phyloP scores from a whole-genome alignment of 2,888 invertebrate genomes.

The Electrophaes corylata region DNA sequence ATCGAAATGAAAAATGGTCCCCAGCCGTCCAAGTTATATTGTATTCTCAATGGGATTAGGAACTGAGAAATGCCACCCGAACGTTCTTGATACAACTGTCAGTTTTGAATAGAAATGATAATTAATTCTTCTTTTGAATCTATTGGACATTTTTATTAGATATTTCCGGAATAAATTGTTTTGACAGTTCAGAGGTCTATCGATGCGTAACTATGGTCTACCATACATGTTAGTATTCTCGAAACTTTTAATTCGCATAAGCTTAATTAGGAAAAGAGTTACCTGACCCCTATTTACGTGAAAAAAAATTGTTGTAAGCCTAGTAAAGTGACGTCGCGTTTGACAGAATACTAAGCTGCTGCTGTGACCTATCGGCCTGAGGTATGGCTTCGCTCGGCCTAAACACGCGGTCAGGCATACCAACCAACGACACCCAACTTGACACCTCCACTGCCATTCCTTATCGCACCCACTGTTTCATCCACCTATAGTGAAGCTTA shows the following conservation, averaged over 20 bases:
- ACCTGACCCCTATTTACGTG: constrained; percentile 60
- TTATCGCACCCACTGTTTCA: constrained; percentile 50
- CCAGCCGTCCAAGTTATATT: constrained; percentile 64
- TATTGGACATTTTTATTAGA: constrained; percentile 55
- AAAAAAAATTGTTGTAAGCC: constrained; percentile 57
- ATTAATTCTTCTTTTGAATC: constrained; percentile 63
- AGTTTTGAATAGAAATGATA: constrained; percentile 61
- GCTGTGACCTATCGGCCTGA: constrained; percentile 61
- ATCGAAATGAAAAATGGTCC: constrained; percentile 79
- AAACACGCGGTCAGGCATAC: constrained; percentile 44
- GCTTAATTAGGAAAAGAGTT: background rate
- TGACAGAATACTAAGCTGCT: constrained; percentile 61
- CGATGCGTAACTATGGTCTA: constrained; percentile 14
- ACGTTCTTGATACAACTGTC: constrained; percentile 61
- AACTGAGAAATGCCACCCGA: constrained; percentile 76
- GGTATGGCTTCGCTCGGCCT: constrained; percentile 70
- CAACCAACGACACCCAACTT: constrained; percentile 12
- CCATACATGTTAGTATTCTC: background rate
- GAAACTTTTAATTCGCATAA: background rate
- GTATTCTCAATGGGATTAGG: constrained; percentile 78
- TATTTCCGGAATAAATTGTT: constrained; percentile 57
- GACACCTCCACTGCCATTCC: constrained; percentile 46
- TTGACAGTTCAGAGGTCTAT: constrained; percentile 35
- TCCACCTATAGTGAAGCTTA: constrained; percentile 40
- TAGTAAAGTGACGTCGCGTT: constrained; percentile 62